These are phyloP conservation scores for Dascillus cervinus DNA, from an alignment of 2,888 invertebrate genomes.

Conservation along the genomic window DNA sequence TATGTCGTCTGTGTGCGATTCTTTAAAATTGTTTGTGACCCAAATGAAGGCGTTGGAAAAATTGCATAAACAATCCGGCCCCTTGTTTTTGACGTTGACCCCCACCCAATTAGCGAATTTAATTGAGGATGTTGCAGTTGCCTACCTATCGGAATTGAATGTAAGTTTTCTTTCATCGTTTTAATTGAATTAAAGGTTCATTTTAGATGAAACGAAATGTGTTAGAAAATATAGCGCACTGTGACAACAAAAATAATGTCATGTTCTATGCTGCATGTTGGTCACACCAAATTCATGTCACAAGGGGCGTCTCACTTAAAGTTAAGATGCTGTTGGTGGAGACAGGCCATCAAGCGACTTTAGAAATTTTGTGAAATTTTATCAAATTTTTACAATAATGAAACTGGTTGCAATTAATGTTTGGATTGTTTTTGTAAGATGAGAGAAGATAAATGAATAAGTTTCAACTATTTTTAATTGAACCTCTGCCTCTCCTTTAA, in stretches of 20 bases:
- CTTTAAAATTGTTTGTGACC: constrained; percentile 24
- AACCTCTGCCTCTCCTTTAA: too few relatives aligned
- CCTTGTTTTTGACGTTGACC: constrained; percentile 36
- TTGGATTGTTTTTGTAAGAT: too few relatives aligned
- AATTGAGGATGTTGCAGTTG: constrained; percentile 27
- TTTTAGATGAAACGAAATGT: constrained; percentile 36
- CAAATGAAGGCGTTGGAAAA: constrained; percentile 34
- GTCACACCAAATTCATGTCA: constrained; percentile 43
- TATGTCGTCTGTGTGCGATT: constrained; percentile 23
- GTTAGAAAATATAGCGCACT: constrained; percentile 42
- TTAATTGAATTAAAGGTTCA: constrained; percentile 3
- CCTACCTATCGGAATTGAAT: constrained; percentile 40
- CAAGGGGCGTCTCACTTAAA: constrained; percentile 27
- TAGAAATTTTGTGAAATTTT: too few relatives aligned
- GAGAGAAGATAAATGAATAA: too few relatives aligned
- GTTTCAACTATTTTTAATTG: too few relatives aligned
- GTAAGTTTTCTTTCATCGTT: constrained; percentile 22
- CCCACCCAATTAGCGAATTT: constrained; percentile 25
- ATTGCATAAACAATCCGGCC: constrained; percentile 28
- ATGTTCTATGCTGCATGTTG: constrained; percentile 44
- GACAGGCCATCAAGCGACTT: constrained; percentile 40
- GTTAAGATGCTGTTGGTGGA: constrained; percentile 37
- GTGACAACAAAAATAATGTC: constrained; percentile 33
- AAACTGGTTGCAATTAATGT: too few relatives aligned
- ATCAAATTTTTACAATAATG: too few relatives aligned